These are phyloP conservation scores for Oenanthe melanoleuca DNA, from an alignment of 2,113 vertebrate genomes.

Conservation along the genomic window DNA sequence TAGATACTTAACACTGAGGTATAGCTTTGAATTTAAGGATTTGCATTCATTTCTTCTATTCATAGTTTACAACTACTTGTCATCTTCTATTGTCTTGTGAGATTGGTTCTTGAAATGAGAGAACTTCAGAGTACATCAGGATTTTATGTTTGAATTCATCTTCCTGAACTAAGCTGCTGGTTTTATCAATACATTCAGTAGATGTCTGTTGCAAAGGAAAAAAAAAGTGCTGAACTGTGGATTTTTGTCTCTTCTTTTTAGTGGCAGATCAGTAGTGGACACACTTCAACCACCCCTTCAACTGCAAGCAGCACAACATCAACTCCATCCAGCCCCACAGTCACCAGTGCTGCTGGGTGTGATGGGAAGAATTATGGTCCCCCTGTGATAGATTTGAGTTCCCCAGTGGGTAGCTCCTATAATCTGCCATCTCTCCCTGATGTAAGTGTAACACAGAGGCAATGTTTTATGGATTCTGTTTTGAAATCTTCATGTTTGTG, in stretches of 20 bases:
- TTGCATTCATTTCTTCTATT: background rate
- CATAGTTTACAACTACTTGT: background rate
- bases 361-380: constrained; percentile 71
- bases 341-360: constrained; percentile 74
- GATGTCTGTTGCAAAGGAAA: background rate
- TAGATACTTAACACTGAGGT: background rate
- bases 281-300: constrained; percentile 49
- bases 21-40: constrained; percentile 4
- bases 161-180: background rate
- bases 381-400: constrained; percentile 77
- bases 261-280: constrained; percentile 80
- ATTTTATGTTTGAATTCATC: background rate
- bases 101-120: background rate
- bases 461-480: background rate
- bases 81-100: background rate
- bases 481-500: background rate
- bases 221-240: background rate
- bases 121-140: background rate
- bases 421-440: constrained; percentile 82
- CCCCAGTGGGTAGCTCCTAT: constrained; percentile 75
- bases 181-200: background rate
- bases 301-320: constrained; percentile 70
- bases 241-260: background rate
- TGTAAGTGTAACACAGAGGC: constrained; percentile 61
- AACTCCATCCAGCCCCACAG: constrained; percentile 79